Evolutionary conservation across 1,140 invertebrate genomes (phyloP).

Genomic region (Mesaphorura yosii): DNA sequence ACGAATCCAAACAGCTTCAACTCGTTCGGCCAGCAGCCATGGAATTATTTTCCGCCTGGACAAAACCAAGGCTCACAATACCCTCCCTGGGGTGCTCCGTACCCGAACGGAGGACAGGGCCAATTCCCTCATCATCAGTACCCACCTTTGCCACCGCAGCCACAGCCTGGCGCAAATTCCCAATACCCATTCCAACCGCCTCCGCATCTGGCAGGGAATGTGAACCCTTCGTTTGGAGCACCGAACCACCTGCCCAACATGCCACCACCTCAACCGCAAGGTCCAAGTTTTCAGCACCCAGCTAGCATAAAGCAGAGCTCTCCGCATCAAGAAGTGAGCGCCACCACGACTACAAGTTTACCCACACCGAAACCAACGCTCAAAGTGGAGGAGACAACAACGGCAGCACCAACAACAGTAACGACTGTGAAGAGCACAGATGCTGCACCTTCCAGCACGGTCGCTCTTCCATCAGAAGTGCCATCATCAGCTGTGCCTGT

Average conservation of each 20-base stretch:
- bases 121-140: not conserved
- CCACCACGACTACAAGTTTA: not conserved
- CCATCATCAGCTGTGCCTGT: not conserved
- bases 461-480: no score
- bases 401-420: conserved; percentile 3
- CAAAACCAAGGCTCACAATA: not conserved
- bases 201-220: not conserved
- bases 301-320: not conserved
- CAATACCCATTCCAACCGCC: not conserved
- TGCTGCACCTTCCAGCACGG: not conserved
- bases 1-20: conserved; percentile 12
- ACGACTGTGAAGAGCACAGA: conserved; percentile 6
- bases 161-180: not conserved
- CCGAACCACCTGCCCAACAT: not conserved
- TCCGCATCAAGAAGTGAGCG: not conserved
- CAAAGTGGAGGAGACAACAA: conserved; percentile 4
- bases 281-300: not conserved
- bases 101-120: not conserved
- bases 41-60: not conserved
- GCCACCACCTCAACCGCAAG: not conserved
- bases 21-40: conserved; percentile 6
- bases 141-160: not conserved
- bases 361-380: not conserved
- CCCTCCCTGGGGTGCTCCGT: conserved; percentile 3
- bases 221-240: not conserved